These are phyloP conservation scores for Pseudachorutes palmiensis DNA, from an alignment of 1,140 invertebrate species.

Conservation along the genomic window DNA sequence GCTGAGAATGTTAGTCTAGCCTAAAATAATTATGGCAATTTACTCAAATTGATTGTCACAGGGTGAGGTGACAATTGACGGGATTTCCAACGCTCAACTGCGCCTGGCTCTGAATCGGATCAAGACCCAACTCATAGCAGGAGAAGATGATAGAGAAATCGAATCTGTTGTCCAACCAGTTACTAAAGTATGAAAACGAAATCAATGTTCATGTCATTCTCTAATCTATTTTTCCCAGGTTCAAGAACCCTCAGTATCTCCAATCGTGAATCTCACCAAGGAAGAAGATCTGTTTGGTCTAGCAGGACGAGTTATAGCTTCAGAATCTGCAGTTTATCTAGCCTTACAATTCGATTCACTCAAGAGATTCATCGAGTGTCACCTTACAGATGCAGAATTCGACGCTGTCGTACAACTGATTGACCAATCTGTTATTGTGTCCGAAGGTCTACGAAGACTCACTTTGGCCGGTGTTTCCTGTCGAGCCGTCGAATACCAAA, in stretches of 20 bases:
- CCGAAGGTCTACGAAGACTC: slow-evolving; percentile 48
- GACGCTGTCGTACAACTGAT: slow-evolving; percentile 35
- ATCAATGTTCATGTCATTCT: no score
- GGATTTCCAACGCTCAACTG: slow-evolving; percentile 47
- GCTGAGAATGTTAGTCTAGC: slow-evolving; percentile 54
- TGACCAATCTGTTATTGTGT: slow-evolving; percentile 46
- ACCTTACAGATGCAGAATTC: slow-evolving; percentile 36
- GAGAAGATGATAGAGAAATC: no score
- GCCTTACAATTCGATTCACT: slow-evolving; percentile 50
- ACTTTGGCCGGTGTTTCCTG: slow-evolving; percentile 64
- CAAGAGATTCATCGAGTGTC: slow-evolving; percentile 45
- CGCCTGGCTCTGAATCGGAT: slow-evolving; percentile 67
- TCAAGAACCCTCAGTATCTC: slow-evolving; percentile 56
- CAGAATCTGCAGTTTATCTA: slow-evolving; percentile 67
- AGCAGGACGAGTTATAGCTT: slow-evolving; percentile 74
- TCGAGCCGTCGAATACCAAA: slow-evolving; percentile 77
- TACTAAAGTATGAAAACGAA: no score
- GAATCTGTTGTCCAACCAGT: no score
- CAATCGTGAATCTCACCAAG: slow-evolving; percentile 42
- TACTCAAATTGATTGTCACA: slow-evolving; percentile 27
- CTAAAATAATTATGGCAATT: not conserved
- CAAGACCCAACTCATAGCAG: slow-evolving; percentile 54
- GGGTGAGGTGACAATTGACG: slow-evolving; percentile 38
- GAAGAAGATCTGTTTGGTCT: slow-evolving; percentile 69
- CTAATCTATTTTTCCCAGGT: slow-evolving; percentile 44